These are phyloP conservation scores for Pycnonotus jocosus DNA, from an alignment of 2,113 vertebrate species.

Conservation along the genomic window DNA sequence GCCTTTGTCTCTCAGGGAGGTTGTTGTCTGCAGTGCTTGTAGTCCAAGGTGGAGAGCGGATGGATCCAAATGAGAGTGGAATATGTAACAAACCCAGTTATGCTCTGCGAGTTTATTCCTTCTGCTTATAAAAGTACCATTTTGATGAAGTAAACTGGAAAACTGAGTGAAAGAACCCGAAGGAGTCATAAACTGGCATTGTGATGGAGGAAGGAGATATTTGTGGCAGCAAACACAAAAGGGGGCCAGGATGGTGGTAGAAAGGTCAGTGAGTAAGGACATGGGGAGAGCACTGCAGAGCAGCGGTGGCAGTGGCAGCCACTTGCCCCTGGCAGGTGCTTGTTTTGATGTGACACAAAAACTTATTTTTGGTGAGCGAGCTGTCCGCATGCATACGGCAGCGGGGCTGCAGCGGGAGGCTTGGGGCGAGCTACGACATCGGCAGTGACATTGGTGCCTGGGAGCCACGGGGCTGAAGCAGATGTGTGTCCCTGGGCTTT, in stretches of 20 bases:
- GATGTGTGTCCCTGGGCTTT: constrained; percentile 2
- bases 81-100: neutral
- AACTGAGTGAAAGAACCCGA: neutral
- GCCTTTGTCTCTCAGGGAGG: neutral
- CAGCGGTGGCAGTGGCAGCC: neutral
- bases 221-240: neutral
- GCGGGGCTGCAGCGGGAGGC: neutral
- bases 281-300: neutral
- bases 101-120: neutral
- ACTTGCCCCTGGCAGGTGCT: constrained; percentile 28
- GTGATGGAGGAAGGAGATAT: neutral
- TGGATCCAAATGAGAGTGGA: neutral
- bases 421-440: neutral
- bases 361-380: constrained; percentile 29
- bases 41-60: neutral
- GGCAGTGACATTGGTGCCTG: neutral
- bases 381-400: neutral
- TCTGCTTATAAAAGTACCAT: neutral
- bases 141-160: neutral
- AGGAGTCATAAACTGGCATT: neutral
- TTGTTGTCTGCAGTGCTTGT: neutral
- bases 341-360: constrained; percentile 25
- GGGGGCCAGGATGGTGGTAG: neutral
- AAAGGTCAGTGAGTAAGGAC: constrained; percentile 39
- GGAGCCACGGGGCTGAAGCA: neutral